These are phyloP conservation scores for Neodon shergylaensis DNA, from an alignment of 2,113 vertebrate species.

Conservation along the genomic window DNA sequence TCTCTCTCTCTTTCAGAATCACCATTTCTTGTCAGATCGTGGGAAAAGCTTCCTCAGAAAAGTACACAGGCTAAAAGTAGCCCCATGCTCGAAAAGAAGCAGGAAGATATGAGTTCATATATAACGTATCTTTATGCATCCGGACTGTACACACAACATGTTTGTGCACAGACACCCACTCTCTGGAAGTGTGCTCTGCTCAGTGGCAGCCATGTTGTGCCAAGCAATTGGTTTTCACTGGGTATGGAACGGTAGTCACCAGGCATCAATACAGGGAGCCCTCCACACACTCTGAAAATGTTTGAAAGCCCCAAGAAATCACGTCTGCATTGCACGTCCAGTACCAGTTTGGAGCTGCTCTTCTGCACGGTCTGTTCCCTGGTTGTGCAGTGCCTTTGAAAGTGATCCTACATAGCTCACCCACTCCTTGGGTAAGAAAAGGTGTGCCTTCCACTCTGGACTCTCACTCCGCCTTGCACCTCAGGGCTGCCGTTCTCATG, in stretches of 20 bases:
- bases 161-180: constrained; percentile 23
- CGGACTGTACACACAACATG: background rate
- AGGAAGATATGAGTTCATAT: constrained; percentile 61
- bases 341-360: constrained; percentile 11
- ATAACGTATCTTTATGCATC: background rate
- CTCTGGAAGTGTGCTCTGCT: constrained; percentile 8
- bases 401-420: background rate
- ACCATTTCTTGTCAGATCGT: constrained; percentile 58
- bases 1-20: background rate
- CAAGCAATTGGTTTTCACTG: constrained; percentile 30
- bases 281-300: background rate
- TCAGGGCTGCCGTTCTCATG: background rate
- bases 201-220: constrained; percentile 16
- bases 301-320: constrained; percentile 59
- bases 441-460: background rate
- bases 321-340: background rate
- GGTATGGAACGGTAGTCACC: constrained; percentile 22
- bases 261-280: background rate
- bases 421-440: background rate
- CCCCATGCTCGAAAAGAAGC: constrained; percentile 57
- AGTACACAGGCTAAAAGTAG: constrained; percentile 45
- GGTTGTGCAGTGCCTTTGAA: background rate
- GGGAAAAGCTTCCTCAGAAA: constrained; percentile 49
- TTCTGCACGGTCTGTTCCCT: background rate
- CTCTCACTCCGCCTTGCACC: background rate